Percentiles rank a stretch among this genome's conserved stretches.
Evolutionary conservation across 2,888 invertebrate genomes (phyloP).

Genomic region (Polydrusus pterygomalis): DNA sequence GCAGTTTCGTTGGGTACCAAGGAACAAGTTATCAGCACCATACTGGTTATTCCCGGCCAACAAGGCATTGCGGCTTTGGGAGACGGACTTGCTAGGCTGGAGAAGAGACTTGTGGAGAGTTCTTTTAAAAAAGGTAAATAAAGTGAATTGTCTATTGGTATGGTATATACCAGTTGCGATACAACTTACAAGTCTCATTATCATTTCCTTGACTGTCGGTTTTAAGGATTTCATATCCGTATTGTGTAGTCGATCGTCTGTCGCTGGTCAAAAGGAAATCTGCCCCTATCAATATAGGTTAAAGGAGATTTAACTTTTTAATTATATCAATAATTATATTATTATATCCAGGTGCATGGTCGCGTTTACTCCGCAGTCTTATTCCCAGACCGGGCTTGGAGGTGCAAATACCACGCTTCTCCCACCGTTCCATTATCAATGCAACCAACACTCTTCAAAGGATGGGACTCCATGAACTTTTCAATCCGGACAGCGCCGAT

Average conservation of each 20-base stretch:
- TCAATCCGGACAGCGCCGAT: conserved; percentile 85
- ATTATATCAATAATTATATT: neutral
- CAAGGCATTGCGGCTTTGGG: conserved; percentile 87
- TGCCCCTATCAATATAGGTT: no score
- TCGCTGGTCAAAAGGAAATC: neutral
- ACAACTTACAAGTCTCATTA: no score
- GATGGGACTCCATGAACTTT: conserved; percentile 89
- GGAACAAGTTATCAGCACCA: conserved; percentile 83
- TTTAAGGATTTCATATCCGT: no score
- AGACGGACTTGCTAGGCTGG: conserved; percentile 84
- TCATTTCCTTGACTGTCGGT: no score
- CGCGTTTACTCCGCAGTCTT: conserved; percentile 81
- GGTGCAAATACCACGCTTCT: conserved; percentile 88
- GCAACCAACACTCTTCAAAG: conserved; percentile 84
- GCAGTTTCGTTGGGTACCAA: conserved; percentile 84
- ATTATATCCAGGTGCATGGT: conserved; percentile 76
- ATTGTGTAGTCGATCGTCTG: neutral
- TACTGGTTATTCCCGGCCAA: conserved; percentile 90
- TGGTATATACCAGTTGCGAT: no score
- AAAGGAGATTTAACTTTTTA: no score
- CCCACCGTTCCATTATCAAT: conserved; percentile 87
- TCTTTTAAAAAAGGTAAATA: conserved; percentile 76
- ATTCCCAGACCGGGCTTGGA: conserved; percentile 86
- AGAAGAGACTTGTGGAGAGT: conserved; percentile 80
- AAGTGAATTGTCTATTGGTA: no score